Evolutionary conservation across 2,888 invertebrate species (phyloP).

Genomic region (Mactromeris polynyma): DNA sequence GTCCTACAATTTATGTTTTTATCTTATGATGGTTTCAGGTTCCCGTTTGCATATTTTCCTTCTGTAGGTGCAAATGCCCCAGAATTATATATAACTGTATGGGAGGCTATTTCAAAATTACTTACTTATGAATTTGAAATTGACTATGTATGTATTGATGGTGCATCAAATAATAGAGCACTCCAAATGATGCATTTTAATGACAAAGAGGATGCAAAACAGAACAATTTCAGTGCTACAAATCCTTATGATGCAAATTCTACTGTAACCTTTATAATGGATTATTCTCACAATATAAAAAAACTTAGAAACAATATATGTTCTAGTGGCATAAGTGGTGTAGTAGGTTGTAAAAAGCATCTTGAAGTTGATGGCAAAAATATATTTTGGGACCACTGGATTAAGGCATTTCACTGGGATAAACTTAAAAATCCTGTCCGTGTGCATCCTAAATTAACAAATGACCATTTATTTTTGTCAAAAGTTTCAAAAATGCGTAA

Average conservation of each 20-base stretch:
- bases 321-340: background rate
- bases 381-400: slow-evolving; percentile 12
- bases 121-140: background rate
- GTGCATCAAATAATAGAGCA: slow-evolving; percentile 22
- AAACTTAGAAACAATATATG: slow-evolving; percentile 24
- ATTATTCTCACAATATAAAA: slow-evolving; percentile 29
- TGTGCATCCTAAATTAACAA: slow-evolving; percentile 14
- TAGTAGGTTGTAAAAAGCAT: background rate
- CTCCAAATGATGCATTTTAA: slow-evolving; percentile 23
- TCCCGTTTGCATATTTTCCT: slow-evolving; percentile 2
- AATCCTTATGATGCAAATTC: background rate
- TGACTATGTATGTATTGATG: slow-evolving; percentile 24
- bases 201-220: slow-evolving; percentile 14
- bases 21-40: background rate
- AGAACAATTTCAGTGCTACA: background rate
- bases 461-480: slow-evolving; percentile 13
- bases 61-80: slow-evolving; percentile 6
- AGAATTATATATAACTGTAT: background rate
- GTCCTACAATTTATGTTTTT: slow-evolving; percentile 17
- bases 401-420: slow-evolving; percentile 11
- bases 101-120: background rate
- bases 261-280: slow-evolving; percentile 29
- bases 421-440: background rate
- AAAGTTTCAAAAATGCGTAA: background rate
- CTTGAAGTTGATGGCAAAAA: background rate